phyloP scores from a whole-genome alignment of 37 sponge, comb jelly and placozoan species.

The Axinella damicornis region DNA sequence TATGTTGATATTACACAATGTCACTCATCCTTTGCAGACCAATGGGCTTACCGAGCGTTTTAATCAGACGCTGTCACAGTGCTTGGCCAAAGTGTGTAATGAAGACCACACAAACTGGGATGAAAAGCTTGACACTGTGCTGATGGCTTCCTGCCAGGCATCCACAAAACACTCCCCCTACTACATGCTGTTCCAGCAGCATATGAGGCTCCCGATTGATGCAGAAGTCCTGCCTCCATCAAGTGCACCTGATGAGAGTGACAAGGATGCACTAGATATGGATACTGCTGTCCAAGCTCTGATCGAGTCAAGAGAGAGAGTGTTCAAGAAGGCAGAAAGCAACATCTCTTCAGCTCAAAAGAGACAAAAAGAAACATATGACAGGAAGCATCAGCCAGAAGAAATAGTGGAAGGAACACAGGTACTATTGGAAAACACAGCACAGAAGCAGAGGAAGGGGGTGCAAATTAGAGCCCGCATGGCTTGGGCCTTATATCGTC shows the following conservation, averaged over 20 bases:
- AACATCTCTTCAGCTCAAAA: too few relatives aligned
- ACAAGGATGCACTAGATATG: too few relatives aligned
- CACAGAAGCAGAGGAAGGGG: conserved; percentile 26
- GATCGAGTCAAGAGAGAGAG: conserved; percentile 1
- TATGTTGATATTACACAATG: too few relatives aligned
- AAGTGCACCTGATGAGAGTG: too few relatives aligned
- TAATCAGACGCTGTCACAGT: too few relatives aligned
- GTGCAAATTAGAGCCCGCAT: conserved; percentile 18
- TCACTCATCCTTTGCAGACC: too few relatives aligned
- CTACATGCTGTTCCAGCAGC: conserved; percentile 31
- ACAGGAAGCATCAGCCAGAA: conserved; percentile 5
- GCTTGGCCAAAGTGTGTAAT: too few relatives aligned
- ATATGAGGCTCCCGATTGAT: conserved; percentile 42
- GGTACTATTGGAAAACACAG: conserved; percentile 39
- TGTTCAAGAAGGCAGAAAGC: conserved; percentile 3
- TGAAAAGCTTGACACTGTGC: too few relatives aligned
- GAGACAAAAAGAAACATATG: conserved; percentile 33
- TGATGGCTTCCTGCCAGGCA: too few relatives aligned
- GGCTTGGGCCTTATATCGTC: conserved; percentile 39
- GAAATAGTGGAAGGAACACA: neutral
- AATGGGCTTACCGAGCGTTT: too few relatives aligned
- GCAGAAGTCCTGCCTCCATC: neutral
- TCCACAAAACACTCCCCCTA: too few relatives aligned
- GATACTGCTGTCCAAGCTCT: neutral
- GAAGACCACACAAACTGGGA: too few relatives aligned